Base-by-base conservation (phyloP, 2,888 invertebrate species). In the Pammene aurita region DNA sequence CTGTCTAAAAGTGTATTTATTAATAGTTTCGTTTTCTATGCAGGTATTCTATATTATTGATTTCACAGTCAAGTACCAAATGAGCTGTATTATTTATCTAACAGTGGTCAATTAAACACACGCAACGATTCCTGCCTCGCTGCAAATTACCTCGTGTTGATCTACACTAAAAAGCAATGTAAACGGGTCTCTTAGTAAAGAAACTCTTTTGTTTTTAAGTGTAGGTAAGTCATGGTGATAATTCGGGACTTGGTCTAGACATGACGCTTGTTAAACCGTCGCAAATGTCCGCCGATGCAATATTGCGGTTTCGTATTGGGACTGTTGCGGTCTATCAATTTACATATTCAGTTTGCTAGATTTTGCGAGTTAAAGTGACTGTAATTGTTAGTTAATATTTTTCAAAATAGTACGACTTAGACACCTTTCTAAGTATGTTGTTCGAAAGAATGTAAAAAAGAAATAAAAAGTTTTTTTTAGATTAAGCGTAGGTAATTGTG, bases 41-140 rank as follows among this genome's bases (percentile, higher is more conserved):
- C 0, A 34, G 7, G 38, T 38, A 38, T 38, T 4, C 5, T 35
- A 35, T 34, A 41, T 61, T 18, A 56, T 56, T 34, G 62, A 62
- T 67, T 62, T 56, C 52, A 46, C 63, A 58, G 50, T 34, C 18
- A 9, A 64, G 57, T 44, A 38, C 9, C 14, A 58, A 63, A 61
- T 48, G 62, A 48, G 44, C 44, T 52, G 44, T 35, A 62, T 57
- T 52, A 64, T 68, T 57, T 34, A 58, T 66, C 55, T 42, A 44
- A 58, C 55, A 46, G 18, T 26, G 26, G 26, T 42, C 56, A 41
- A 64, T 68, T 68, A 58, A 35, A 44, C 63, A 44, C 44, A 44
- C 68, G 63, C 44, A 56, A 34, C 38, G 11, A 62, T 67, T 58
- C 52, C 13, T 26, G 26, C 26, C 26, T 52, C 9, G 44, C 58